Base-by-base conservation (phyloP, 2,113 vertebrate species). In the Phrynosoma blainvillii region DNA sequence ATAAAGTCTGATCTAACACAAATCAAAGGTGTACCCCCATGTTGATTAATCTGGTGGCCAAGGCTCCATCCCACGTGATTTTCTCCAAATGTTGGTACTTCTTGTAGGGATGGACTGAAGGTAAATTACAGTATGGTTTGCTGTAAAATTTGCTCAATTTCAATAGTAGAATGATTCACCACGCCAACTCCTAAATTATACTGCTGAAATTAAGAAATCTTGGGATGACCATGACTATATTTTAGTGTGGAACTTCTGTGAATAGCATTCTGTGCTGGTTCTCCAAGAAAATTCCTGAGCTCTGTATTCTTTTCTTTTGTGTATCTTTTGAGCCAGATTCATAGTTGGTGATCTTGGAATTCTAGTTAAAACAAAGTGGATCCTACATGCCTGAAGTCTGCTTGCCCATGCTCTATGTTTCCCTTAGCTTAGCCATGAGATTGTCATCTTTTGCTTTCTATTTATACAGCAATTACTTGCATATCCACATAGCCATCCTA, bases 51-150 rank as follows among this genome's bases (percentile, higher is more conserved):
- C 54, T 59, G 2, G 4, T 73, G 75, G 27, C 54, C 36, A n/a
- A 47, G n/a, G 13, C 7, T 71, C 65, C 47, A 4, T 79, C 14
- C 27, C 52, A 73, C 27, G 27, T 56, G 6, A 73, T 88, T 91
- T 92, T 70, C 56, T 80, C 40, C 73, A 85, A 78, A 87, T 73
- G 84, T 76, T 85, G 36, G 0, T 9, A 79, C 21, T 91, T 92
- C 84, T 52, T 71, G 21, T 77, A 42, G 16, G 23, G 32, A 7
- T 68, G 40, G 40, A 13, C 11, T 5, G 40, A 70, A 70, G 65
- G 27, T 70, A 83, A 23, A 70, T 83, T 40, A 25, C 47, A 30
- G 25, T n/a, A 5, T 79, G 66, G 30, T 68, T 47, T 83, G 27
- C 65, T 68, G 27, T 70, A 70, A 27, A 23, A 52, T 9, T 18